phyloP scores from a whole-genome alignment of 35 echinoderm and acorn worm genomes.

The Hemicentrotus pulcherrimus region DNA sequence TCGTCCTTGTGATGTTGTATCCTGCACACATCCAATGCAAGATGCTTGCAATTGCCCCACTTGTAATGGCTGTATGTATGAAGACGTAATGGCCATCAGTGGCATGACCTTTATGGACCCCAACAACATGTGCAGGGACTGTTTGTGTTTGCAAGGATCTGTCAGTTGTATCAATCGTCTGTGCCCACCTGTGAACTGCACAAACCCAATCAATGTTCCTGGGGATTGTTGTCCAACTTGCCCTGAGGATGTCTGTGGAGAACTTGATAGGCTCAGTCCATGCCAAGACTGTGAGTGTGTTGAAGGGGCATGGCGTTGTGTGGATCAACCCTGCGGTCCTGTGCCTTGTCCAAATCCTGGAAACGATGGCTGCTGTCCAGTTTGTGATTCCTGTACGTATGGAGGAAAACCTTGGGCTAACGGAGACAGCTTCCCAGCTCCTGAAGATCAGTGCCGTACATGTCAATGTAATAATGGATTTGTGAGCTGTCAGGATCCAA shows the following conservation, averaged over 20 bases:
- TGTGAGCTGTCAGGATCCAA: slow-evolving; percentile 75
- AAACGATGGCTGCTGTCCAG: slow-evolving; percentile 78
- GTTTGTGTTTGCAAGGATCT: slow-evolving; percentile 78
- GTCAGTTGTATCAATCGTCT: slow-evolving; percentile 73
- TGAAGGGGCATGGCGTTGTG: slow-evolving; percentile 78
- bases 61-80: slow-evolving; percentile 96
- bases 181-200: slow-evolving; percentile 65
- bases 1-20: slow-evolving; percentile 58
- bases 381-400: slow-evolving; percentile 86
- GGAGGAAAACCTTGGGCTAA: slow-evolving; percentile 92
- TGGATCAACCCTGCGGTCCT: slow-evolving; percentile 47
- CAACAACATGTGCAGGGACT: slow-evolving; percentile 82
- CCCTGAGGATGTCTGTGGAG: slow-evolving; percentile 51
- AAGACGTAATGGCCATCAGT: slow-evolving; percentile 77
- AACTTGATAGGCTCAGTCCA: slow-evolving; percentile 72
- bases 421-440: slow-evolving; percentile 79
- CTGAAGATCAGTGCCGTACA: slow-evolving; percentile 73
- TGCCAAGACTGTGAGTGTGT: slow-evolving; percentile 90
- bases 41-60: slow-evolving; percentile 78
- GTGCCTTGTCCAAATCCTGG: slow-evolving; percentile 77
- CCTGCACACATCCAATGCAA: slow-evolving; percentile 83
- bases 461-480: slow-evolving; percentile 83
- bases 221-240: slow-evolving; percentile 91
- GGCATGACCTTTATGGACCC: slow-evolving; percentile 84
- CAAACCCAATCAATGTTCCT: slow-evolving; percentile 67